Base-by-base conservation (phyloP, 1,140 invertebrate species). In the Latrodectus geometricus region DNA sequence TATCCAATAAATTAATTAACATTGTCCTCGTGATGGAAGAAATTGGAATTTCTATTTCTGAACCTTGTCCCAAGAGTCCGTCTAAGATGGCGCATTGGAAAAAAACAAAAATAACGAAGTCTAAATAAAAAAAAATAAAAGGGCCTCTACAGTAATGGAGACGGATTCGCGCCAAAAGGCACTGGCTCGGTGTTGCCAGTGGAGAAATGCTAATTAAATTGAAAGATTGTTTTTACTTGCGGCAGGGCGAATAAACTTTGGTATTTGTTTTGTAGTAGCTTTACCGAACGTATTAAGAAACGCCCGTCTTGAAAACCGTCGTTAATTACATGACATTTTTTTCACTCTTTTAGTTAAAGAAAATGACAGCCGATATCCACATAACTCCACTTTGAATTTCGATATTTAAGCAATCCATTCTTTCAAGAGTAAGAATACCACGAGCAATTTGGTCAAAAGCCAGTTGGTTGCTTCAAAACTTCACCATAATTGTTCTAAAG, bases 1-100 rank as follows among this genome's bases (percentile, higher is more conserved):
- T 74, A 83, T 74, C 80, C 80, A 83, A 83, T 83, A 83, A 83
- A 83, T 74, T 73, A 73, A 83, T 83, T 83, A 83, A 74, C 80
- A 83, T 74, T 83, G 80, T 81, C 68, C 79, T 54, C 5, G n/a
- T 15, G 73, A 83, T 35, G 54, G 80, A 83, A 73, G 70, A 83
- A 83, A 48, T 69, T 21, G 49, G 54, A 81, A 61, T 61, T 81
- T 83, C 54, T 48, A 74, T 70, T 61, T 23, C 50, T 14, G 17
- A 21, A 68, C n/a, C 20, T 65, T 11, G 23, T 68, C 80, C 17
- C 70, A 48, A 49, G 80, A 83, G 80, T 74, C 21, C 48, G 69
- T 81, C 66, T 48, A 35, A 81, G 54, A 66, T 56, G 61, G 15
- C 68, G 66, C 12, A 11, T 61, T 61, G 17, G 69, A 81, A 81